Percentiles rank a stretch among this genome's conserved stretches.
Conservation (phyloP, 2,888 invertebrate species). For the Mimachlamys varia region DNA sequence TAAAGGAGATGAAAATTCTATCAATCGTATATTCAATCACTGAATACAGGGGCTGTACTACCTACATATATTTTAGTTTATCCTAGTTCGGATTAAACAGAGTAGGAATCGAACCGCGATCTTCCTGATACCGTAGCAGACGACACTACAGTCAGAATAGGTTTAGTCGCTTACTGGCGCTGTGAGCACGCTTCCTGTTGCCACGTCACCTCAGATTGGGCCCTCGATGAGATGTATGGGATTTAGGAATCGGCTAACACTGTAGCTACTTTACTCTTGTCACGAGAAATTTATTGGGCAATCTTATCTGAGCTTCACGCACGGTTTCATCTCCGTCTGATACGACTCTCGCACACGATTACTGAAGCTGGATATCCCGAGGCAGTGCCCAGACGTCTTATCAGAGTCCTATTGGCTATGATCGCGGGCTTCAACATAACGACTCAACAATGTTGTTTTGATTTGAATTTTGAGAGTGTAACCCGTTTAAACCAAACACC, state of each 20-base stretch:
- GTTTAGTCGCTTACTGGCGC: not conserved
- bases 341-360: not conserved
- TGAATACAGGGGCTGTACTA: no score
- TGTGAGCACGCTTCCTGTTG: not conserved
- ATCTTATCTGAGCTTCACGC: conserved; percentile 24
- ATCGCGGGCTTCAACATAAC: not conserved
- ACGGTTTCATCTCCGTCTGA: conserved; percentile 6
- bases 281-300: not conserved
- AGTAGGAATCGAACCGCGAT: not conserved
- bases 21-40: no score
- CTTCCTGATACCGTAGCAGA: not conserved
- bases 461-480: not conserved
- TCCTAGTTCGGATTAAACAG: no score
- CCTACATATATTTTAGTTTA: no score
- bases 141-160: not conserved
- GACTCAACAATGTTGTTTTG: not conserved
- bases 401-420: not conserved
- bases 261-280: conserved; percentile 15
- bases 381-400: not conserved
- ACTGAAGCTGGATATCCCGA: not conserved
- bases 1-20: no score
- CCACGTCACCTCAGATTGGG: not conserved
- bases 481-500: no score
- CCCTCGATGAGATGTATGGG: not conserved
- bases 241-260: not conserved